Base-by-base conservation (phyloP, 2,797 vertebrate genomes). In the Arrhamphus sclerolepis region DNA sequence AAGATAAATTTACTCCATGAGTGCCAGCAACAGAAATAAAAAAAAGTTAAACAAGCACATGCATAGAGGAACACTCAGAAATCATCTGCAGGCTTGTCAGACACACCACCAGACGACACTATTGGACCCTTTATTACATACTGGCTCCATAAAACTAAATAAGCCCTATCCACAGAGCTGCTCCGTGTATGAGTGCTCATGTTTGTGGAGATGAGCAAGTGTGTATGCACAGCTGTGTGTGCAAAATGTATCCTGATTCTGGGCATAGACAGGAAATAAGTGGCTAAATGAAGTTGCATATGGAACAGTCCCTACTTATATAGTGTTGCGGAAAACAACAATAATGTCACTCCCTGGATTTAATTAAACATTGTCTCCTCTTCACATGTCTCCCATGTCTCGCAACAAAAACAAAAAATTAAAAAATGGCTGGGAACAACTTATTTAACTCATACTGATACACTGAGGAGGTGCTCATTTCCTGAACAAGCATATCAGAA, bases 131-230 rank as follows among this genome's bases (percentile, higher is more conserved):
- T 77, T 72, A 87, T 82, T 81, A 72, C 61, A 54, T 50, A 56
- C 34, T 48, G 59, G 70, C 65, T 77, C 67, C 62, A 81, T 81
- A 82, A 87, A 86, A 72, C 64, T 74, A 86, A 82, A 86, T 78
- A 74, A 81, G 68, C 62, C 63, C 47, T 54, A 56, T 65, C 66
- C 39, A 66, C 19, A 60, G 31, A 81, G 57, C 47, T 51, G 38
- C 28, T 28, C 22, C 47, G 10, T 46, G n/a, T 56, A 29, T 22
- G 52, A 59, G 49, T 42, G 56, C 49, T 21, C 1, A 39, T 34
- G n/a, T 70, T 18, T 44, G 41, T 46, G 19, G 14, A 58, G 16
- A 46, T 46, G 51, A 28, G 26, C 54, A 24, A 8, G 13, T 22
- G 21, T 60, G 54, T 28, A 18, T 64, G 24, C 13, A 18, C 46